Base-by-base conservation (phyloP, 2,113 vertebrate species). In the Alligator sinensis region DNA sequence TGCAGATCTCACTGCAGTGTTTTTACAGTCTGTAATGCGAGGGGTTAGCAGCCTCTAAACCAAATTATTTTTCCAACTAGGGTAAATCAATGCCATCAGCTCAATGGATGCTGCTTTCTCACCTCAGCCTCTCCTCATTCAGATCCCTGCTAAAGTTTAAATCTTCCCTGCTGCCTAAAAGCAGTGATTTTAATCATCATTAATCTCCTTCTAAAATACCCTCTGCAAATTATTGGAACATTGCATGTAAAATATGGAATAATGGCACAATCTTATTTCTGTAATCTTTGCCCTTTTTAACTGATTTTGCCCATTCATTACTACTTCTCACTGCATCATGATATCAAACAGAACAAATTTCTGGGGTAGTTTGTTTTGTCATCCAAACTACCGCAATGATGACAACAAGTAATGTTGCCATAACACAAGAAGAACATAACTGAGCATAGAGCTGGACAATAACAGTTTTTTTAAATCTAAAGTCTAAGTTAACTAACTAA, bases 1-100 rank as follows among this genome's bases (percentile, higher is more conserved):
- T 68, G 4, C 34, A 68, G 61, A 24, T 80, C 9, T 58, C n/a
- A 27, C 21, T 72, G 22, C n/a, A 80, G 18, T 38, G 84, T 55
- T 62, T 14, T 11, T 61, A 5, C 86, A 12, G 18, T n/a, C 3
- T 18, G 5, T 59, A 5, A 61, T 4, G 22, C 30, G 82, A 86
- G 10, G 54, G 1, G 54, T 24, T 55, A n/a, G 4, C 59, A 4
- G 0, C 0, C 64, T 91, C 30, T 74, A 47, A 74, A 3, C 3
- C 3, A 28, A 7, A 11, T 15, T 72, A 19, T 17, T 58, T 88
- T 94, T n/a, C 6, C 79, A 82, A 14, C 6, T 9, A 24, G 1
- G 25, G 34, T 81, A 25, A 74, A 74, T 87, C 9, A 5, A 34
- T 30, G n/a, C 28, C 47, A 77, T 62, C 11, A 64, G 0, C 80